Evolutionary conservation across 2,888 invertebrate species (phyloP), one percentile per base, ranked within the genome.

Genomic region (Heliconius ethilla): DNA sequence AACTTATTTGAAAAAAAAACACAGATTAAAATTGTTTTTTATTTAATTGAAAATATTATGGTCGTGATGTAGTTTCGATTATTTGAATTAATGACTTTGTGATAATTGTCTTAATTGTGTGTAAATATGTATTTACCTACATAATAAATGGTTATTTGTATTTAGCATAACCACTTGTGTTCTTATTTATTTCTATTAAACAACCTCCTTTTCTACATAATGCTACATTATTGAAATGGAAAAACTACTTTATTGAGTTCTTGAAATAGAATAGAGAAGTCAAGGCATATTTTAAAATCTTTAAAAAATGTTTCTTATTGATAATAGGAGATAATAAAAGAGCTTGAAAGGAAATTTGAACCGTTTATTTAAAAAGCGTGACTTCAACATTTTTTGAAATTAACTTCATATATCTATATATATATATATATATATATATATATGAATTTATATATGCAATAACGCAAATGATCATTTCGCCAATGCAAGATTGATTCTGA

Each of bases 131-230:
- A 87, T 87, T 87, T 85, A 27, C 27, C 27, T 27, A 87, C 85
- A 84, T 82, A 90, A 90, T 91, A 90, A 91, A 91, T 89, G 90
- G 90, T 90, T 90, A 90, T 91, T 90, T 91, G 89, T 91, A 91
- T 90, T 88, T 89, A 90, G 88, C 83, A 86, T 85, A 82, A 75
- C 74, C 75, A 74, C 62, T 25, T 37, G 78, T 67, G 67, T 79
- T 82, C 87, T 78, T 73, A 79, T 81, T 80, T 78, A 9, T 40
- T 33, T 33, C n/a, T 45, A 15, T 27, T 9, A 7, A 10, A 33
- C 7, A 15, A 11, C 33, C 62, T 37, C 27, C 25, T 69, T 22
- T 69, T 11, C 0, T 22, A 2, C 9, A 69, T 11, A 27, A 10
- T 27, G n/a, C 25, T 7, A 15, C n/a, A 2, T 13, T 6, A 37